Evolutionary conservation across 2,888 invertebrate species (phyloP).

Genomic region (Spialia ferax): DNA sequence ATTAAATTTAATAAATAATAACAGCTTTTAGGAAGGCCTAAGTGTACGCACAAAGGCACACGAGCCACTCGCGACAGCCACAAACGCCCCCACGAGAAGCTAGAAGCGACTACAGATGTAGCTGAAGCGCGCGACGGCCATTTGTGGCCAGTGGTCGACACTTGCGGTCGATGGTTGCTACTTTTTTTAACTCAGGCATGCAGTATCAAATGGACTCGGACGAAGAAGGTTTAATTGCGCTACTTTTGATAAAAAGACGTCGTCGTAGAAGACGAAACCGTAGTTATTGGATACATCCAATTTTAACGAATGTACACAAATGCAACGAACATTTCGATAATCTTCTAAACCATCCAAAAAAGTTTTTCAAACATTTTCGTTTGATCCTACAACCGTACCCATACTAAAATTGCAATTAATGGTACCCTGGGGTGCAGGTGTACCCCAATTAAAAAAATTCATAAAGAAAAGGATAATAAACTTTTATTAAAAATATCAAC

Average conservation of each 20-base stretch:
- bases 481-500: neutral
- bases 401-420: neutral
- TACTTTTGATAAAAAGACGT: slow-evolving; percentile 41
- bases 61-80: neutral
- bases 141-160: no score
- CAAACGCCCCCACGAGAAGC: no score
- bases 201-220: slow-evolving; percentile 2
- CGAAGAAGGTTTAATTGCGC: slow-evolving; percentile 45
- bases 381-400: slow-evolving; percentile 35
- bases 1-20: slow-evolving; percentile 17
- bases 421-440: neutral
- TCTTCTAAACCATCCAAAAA: slow-evolving; percentile 48
- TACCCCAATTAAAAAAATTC: neutral
- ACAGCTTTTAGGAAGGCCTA: slow-evolving; percentile 36
- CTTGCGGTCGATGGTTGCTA: slow-evolving; percentile 44
- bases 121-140: no score
- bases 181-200: slow-evolving; percentile 32
- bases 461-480: neutral
- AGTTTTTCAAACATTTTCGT: slow-evolving; percentile 51
- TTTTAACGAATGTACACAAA: slow-evolving; percentile 47
- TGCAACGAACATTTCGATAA: slow-evolving; percentile 49
- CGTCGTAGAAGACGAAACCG: slow-evolving; percentile 47
- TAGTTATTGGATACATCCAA: slow-evolving; percentile 51
- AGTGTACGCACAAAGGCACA: no score
- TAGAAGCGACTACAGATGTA: no score